Base-by-base conservation (phyloP, 53 echinoderm and acorn worm species). In the Antedon mediterranea region DNA sequence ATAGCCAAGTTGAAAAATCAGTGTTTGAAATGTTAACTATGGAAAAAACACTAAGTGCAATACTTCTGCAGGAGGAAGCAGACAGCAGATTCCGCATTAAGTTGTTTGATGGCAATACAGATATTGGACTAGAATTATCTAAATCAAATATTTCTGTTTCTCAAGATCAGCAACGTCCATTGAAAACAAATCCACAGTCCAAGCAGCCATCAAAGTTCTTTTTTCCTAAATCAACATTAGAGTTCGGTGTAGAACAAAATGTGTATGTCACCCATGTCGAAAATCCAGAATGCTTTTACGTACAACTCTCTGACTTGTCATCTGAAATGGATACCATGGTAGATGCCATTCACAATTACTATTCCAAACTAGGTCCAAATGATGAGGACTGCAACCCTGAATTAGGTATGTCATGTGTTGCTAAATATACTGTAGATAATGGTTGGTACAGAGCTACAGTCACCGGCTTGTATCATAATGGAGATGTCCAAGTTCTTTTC, bases 361-460 rank as follows among this genome's bases (percentile, higher is more conserved):
- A 90, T 72, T 93, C 86, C 72, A 71, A 71, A 71, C 57, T 72
- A 0, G 75, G 78, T 32, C 43, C 73, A n/a, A 78, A 81, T 29
- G 88, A 84, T 74, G 80, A 78, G 28, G 57, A 8, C 26, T 57
- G 57, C 20, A 34, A 9, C 7, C 77, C 88, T 31, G 79, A 75
- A 20, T 79, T 88, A 0, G 88, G 90, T n/a, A 43, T 71, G 71
- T 30, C 84, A 70, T 97, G 98, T 41, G 71, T 93, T 0, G 93
- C 92, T 32, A 79, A 90, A 83, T 98, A 88, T 82, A 71, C 98
- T 9, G 85, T 78, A 29, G 98, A 98, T 41, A 84, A 86, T 28
- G 90, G 88, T 27, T 98, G 92, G 98, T 98, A 98, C 34, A 74
- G 98, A 83, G 98, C 88, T 30, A 57, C 31, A 26, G 78, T 92